These are phyloP conservation scores for Zingel zingel DNA, from an alignment of 2,113 vertebrate species.

Conservation along the genomic window DNA sequence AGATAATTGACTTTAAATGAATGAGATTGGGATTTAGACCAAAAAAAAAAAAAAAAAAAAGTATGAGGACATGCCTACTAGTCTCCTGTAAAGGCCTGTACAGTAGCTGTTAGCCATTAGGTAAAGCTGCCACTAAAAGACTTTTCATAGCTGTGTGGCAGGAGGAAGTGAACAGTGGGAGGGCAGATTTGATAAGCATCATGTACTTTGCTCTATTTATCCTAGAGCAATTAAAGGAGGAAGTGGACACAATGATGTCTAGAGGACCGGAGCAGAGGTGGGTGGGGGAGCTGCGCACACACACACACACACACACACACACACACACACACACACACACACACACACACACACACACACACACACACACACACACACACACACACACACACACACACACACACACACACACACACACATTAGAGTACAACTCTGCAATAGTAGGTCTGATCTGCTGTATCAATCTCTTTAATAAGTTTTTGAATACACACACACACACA, in stretches of 20 bases:
- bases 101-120: slow-evolving; percentile 37
- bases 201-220: slow-evolving; percentile 84
- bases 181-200: slow-evolving; percentile 81
- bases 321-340: slow-evolving; percentile 18
- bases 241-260: slow-evolving; percentile 85
- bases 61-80: neutral
- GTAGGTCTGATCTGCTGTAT: too few species aligned
- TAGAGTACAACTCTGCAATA: too few species aligned
- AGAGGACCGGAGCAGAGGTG: slow-evolving; percentile 70
- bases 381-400: slow-evolving; percentile 43
- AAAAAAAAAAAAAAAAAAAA: neutral
- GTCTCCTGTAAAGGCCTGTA: slow-evolving; percentile 5
- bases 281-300: slow-evolving; percentile 58
- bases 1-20: neutral
- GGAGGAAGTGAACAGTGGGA: slow-evolving; percentile 81
- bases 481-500: too few species aligned
- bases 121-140: slow-evolving; percentile 38
- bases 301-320: slow-evolving; percentile 41
- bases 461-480: too few species aligned
- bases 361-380: neutral
- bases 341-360: slow-evolving; percentile 19
- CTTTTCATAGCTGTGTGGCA: slow-evolving; percentile 61
- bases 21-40: neutral
- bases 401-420: slow-evolving; percentile 24
- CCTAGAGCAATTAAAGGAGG: slow-evolving; percentile 83